Base-by-base conservation (phyloP, 2,113 vertebrate species). In the Nicator chloris region DNA sequence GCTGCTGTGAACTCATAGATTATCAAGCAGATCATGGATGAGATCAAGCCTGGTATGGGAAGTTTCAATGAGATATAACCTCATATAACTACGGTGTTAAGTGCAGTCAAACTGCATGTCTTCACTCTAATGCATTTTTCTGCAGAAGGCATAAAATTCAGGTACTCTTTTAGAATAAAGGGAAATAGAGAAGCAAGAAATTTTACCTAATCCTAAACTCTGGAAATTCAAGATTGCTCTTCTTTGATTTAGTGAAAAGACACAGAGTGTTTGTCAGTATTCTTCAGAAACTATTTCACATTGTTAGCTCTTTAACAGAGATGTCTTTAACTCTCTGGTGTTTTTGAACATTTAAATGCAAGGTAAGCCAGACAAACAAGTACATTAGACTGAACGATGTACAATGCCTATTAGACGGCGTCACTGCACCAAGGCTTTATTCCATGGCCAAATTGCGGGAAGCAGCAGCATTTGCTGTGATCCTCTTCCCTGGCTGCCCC, bases 361-460 rank as follows among this genome's bases (percentile, higher is more conserved):
- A 78, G 15, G 14, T 70, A 60, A 81, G 45, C 13, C 50, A 83
- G 79, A 47, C 49, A 86, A 71, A 53, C 49, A 66, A 83, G 64
- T 59, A 5, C 18, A 26, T 87, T 76, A 59, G 44, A 39, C 63
- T 80, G 65, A 86, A 90, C 65, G 37, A 60, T 44, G 33, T 64
- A 28, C 0, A 0, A 22, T 66, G 31, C 37, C 81, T 84, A 1
- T 86, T 90, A 81, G 56, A 42, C 2, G 2, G 54, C 3, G 15
- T 90, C 63, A 27, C 37, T 60, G 64, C 47, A 37, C 31, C 86
- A 60, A 31, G 71, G 71, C 64, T 94, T 92, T 21, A 5, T 88
- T 68, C 56, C 1, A 2, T 78, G 60, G 35, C 64, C 69, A 64
- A 22, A 54, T 33, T 4, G 3, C 49, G 69, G 76, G 86, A 88